Percentiles rank a stretch among this genome's conserved stretches.
Conservation (phyloP, 2,888 invertebrate genomes). For the Thelaira solivaga region DNA sequence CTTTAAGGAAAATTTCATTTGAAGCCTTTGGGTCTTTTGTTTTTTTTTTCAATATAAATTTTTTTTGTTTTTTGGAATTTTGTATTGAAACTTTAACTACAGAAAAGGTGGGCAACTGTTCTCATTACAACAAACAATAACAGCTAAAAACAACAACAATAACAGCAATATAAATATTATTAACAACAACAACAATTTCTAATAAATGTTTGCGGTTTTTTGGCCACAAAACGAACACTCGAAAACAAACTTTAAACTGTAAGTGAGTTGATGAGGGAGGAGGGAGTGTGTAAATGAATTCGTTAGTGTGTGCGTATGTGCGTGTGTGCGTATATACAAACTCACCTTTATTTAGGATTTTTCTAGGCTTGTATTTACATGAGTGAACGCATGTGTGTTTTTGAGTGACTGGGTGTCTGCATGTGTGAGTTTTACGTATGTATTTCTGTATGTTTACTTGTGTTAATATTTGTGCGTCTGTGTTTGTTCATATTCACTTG, state of each 20-base stretch:
- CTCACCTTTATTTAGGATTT: no score
- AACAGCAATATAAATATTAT: no score
- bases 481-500: background rate
- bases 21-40: background rate
- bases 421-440: no score
- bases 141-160: no score
- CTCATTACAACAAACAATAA: conserved; percentile 10
- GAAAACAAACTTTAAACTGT: no score
- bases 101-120: conserved; percentile 23
- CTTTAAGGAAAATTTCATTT: background rate
- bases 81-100: background rate
- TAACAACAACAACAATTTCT: background rate
- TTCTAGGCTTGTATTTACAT: no score
- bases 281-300: no score
- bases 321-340: no score
- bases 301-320: no score
- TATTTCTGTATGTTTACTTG: background rate
- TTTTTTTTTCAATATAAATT: background rate
- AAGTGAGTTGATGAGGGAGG: no score
- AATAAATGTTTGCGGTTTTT: conserved; percentile 27
- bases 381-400: no score
- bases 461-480: background rate
- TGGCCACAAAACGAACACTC: conserved; percentile 18
- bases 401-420: no score
- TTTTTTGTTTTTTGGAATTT: background rate